Conservation (phyloP, 2,113 vertebrate genomes). For the Lophochroa leadbeateri region DNA sequence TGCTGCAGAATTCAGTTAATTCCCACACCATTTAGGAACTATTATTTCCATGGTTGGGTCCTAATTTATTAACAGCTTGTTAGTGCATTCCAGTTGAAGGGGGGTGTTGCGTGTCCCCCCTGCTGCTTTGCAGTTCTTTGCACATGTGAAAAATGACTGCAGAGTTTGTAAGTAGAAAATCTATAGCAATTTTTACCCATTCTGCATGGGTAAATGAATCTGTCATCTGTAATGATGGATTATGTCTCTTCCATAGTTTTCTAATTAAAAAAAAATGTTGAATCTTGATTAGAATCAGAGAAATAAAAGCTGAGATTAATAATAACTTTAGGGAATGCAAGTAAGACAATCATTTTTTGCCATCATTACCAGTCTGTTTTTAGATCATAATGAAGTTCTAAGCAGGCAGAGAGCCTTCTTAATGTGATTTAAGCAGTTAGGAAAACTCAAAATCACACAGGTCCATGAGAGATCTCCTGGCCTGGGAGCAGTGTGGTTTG, state of each 20-base stretch:
- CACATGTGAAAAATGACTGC: not conserved
- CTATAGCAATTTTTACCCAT: not conserved
- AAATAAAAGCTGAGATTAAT: not conserved
- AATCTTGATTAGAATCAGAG: not conserved
- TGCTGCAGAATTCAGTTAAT: not conserved
- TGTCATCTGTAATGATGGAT: not conserved
- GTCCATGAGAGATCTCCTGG: not conserved
- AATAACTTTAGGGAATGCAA: not conserved
- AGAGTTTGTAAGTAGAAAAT: not conserved
- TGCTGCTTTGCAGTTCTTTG: not conserved
- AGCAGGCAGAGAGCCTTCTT: not conserved
- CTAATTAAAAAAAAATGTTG: not conserved
- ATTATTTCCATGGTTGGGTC: not conserved
- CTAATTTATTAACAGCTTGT: not conserved
- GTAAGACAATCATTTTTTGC: not conserved
- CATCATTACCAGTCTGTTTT: not conserved
- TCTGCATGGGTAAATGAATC: not conserved
- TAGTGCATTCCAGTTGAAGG: not conserved
- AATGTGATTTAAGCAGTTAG: not conserved
- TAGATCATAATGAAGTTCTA: not conserved
- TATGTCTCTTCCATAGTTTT: not conserved
- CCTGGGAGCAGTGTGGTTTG: not conserved
- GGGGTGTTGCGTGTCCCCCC: not conserved
- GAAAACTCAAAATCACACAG: not conserved
- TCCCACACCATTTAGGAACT: not conserved